These are phyloP conservation scores for Tympanuchus pallidicinctus DNA, from an alignment of 2,113 vertebrate genomes.

Conservation along the genomic window DNA sequence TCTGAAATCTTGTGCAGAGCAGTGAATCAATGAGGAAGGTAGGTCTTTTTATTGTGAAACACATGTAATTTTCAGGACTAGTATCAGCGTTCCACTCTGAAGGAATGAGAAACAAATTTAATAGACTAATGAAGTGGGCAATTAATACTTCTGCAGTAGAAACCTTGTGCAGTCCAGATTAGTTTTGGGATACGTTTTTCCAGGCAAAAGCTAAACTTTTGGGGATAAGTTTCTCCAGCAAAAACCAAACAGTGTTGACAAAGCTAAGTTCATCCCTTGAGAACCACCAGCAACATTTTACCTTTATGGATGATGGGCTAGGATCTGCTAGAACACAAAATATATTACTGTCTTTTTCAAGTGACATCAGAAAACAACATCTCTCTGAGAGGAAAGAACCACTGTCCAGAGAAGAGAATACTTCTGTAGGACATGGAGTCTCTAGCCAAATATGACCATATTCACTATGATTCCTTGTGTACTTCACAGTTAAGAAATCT, in stretches of 20 bases:
- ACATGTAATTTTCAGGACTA: background rate
- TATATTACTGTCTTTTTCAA: conserved; percentile 12
- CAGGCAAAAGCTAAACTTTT: background rate
- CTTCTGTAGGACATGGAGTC: background rate
- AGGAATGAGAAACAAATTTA: background rate
- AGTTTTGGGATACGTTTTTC: background rate
- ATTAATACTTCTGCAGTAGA: background rate
- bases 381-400: background rate
- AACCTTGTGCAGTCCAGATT: background rate
- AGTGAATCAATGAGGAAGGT: background rate
- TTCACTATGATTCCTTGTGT: conserved; percentile 31
- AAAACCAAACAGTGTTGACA: background rate
- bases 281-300: background rate
- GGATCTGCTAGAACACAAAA: background rate
- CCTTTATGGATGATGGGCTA: background rate
- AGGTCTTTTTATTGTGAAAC: background rate
- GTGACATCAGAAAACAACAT: background rate
- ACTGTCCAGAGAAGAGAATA: background rate
- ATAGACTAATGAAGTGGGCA: background rate
- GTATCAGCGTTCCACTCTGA: background rate
- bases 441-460: conserved; percentile 44
- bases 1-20: background rate
- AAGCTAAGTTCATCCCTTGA: background rate
- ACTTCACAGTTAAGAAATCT: conserved; percentile 44
- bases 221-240: background rate